Evolutionary conservation across 2,888 invertebrate species (phyloP).

Genomic region (Rhodophaea formosa): DNA sequence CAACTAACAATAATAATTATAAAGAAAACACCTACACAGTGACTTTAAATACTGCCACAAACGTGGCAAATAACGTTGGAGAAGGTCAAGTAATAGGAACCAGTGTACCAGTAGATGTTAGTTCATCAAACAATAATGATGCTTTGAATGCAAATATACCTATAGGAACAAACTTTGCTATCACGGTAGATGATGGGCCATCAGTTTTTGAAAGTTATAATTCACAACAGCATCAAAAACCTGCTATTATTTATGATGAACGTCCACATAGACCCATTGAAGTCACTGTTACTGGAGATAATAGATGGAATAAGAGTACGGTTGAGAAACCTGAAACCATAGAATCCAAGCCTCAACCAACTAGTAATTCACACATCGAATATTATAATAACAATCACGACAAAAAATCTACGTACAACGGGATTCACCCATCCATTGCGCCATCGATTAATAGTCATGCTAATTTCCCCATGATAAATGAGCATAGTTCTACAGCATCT

Average conservation of each 20-base stretch:
- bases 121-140: constrained; percentile 46
- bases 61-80: constrained; percentile 53
- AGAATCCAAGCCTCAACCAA: constrained; percentile 15
- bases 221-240: constrained; percentile 48
- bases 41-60: constrained; percentile 65
- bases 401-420: constrained; percentile 20
- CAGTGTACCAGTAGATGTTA: constrained; percentile 61
- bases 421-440: constrained; percentile 33
- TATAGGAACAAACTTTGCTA: constrained; percentile 75
- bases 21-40: constrained; percentile 61
- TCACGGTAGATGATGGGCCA: constrained; percentile 69
- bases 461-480: constrained; percentile 73
- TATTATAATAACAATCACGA: constrained; percentile 18
- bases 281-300: constrained; percentile 48
- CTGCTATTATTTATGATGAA: constrained; percentile 43
- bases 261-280: constrained; percentile 42
- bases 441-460: constrained; percentile 69
- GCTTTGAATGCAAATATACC: constrained; percentile 71
- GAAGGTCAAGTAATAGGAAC: constrained; percentile 63
- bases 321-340: constrained; percentile 24
- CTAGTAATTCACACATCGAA: constrained; percentile 4
- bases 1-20: constrained; percentile 39
- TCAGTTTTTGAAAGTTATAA: constrained; percentile 53
- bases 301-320: constrained; percentile 65
- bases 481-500: constrained; percentile 38